These are phyloP conservation scores for Tetranychus truncatus DNA, from an alignment of 2,888 invertebrate species.

Conservation along the genomic window DNA sequence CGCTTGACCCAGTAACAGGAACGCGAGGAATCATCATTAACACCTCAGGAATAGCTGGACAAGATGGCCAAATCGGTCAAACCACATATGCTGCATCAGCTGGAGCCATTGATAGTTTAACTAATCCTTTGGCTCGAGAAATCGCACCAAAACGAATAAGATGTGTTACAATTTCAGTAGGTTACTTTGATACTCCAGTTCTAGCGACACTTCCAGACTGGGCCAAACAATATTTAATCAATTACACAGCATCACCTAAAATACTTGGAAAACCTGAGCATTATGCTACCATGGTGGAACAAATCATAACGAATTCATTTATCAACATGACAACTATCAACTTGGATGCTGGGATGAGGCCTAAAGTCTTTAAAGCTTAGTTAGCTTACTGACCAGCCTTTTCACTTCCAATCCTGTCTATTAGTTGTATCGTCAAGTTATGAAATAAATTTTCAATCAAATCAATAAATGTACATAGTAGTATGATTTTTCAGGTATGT, in stretches of 20 bases:
- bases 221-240: constrained; percentile 47
- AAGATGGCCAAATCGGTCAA: constrained; percentile 89
- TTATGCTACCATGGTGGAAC: constrained; percentile 63
- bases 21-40: constrained; percentile 86
- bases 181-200: constrained; percentile 70
- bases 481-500: no score
- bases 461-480: no score
- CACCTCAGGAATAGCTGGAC: constrained; percentile 85
- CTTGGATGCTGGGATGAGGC: constrained; percentile 55
- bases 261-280: constrained; percentile 68
- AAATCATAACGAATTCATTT: constrained; percentile 66
- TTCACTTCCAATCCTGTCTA: background rate
- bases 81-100: constrained; percentile 81
- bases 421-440: no score
- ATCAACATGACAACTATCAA: constrained; percentile 77
- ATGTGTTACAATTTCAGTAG: constrained; percentile 60
- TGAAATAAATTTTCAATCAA: no score
- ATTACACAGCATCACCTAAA: constrained; percentile 62
- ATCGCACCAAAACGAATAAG: constrained; percentile 56
- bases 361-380: constrained; percentile 6
- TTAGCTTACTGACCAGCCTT: background rate
- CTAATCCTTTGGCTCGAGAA: constrained; percentile 83
- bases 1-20: constrained; percentile 54
- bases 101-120: constrained; percentile 82
- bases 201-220: constrained; percentile 57